Evolutionary conservation across 2,797 vertebrate species (phyloP).

Genomic region (Gorsachius magnificus): DNA sequence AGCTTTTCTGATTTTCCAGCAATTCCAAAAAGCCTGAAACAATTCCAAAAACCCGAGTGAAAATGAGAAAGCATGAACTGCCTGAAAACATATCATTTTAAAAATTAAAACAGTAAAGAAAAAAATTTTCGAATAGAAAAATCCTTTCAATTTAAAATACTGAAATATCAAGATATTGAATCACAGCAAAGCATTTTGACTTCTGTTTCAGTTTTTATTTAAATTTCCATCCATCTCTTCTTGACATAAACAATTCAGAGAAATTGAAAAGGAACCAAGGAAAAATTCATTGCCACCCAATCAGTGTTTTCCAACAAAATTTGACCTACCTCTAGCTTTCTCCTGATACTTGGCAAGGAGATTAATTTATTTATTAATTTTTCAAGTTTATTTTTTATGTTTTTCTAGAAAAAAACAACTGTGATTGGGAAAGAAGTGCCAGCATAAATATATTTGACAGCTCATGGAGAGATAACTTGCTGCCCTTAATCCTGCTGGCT

Average conservation of each 20-base stretch:
- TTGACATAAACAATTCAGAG: not conserved
- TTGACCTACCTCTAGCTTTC: not conserved
- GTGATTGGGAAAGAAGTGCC: not conserved
- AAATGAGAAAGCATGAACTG: constrained; percentile 14
- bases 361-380: constrained; percentile 1
- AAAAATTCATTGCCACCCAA: constrained; percentile 1
- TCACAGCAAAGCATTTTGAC: constrained; percentile 5
- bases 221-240: constrained; percentile 31
- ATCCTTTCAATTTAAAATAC: constrained; percentile 4
- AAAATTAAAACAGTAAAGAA: constrained; percentile 18
- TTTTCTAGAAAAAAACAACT: not conserved
- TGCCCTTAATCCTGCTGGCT: not conserved
- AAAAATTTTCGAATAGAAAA: constrained; percentile 30
- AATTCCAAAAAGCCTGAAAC: not conserved
- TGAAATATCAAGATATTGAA: constrained; percentile 30
- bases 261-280: constrained; percentile 7
- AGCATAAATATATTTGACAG: not conserved
- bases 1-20: constrained; percentile 5
- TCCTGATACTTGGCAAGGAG: not conserved
- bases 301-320: constrained; percentile 3
- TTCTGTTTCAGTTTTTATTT: constrained; percentile 35
- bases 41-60: constrained; percentile 4
- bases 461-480: not conserved
- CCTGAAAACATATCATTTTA: constrained; percentile 1
- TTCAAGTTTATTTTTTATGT: not conserved